phyloP scores from a whole-genome alignment of 2,797 vertebrate genomes.

The Malurus leucopterus region DNA sequence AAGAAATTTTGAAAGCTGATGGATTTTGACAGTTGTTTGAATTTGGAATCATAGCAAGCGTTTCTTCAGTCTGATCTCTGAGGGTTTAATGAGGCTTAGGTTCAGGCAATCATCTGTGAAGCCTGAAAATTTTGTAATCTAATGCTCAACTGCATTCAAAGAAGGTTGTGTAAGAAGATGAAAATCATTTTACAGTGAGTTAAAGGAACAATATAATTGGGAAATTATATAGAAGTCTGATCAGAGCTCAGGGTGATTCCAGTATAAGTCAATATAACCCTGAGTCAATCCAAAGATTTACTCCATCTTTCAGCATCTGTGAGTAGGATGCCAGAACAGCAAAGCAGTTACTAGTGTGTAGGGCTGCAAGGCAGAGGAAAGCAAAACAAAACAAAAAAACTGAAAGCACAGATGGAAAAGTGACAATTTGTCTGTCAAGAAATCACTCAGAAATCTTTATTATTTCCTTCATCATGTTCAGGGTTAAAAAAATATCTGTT shows the following conservation, averaged over 20 bases:
- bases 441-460: not conserved
- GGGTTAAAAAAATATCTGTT: not conserved
- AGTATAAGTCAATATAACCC: not conserved
- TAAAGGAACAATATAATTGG: not conserved
- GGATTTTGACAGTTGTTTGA: not conserved
- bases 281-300: not conserved
- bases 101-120: not conserved
- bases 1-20: not conserved
- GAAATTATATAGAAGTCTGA: not conserved
- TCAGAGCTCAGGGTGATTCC: not conserved
- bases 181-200: not conserved
- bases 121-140: not conserved
- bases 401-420: not conserved
- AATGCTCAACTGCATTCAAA: not conserved
- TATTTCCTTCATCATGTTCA: not conserved
- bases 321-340: fast-evolving
- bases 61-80: slow-evolving; percentile 1
- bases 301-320: not conserved
- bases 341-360: not conserved
- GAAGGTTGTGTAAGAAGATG: not conserved
- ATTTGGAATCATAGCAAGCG: not conserved
- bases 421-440: not conserved
- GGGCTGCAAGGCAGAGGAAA: not conserved
- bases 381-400: not conserved
- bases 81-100: not conserved